Base-by-base conservation (phyloP, 2,797 vertebrate species). In the Melanotaenia boesemani region DNA sequence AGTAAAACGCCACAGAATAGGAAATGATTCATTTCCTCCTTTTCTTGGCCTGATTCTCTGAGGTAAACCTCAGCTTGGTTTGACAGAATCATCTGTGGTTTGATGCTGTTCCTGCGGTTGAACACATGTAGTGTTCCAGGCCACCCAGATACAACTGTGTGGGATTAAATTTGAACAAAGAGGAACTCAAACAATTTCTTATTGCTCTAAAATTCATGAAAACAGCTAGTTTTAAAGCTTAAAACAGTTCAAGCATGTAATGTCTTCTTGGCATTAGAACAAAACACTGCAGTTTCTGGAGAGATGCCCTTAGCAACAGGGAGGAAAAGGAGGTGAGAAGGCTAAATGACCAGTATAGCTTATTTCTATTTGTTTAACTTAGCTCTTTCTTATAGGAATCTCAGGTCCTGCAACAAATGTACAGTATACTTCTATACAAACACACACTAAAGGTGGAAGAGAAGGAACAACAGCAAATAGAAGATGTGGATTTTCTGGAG, bases 51-150 rank as follows among this genome's bases (percentile, higher is more conserved):
- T 50, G 78, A 66, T 62, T 80, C 55, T 65, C 75, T 86, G 76
- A 83, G 85, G 86, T 64, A 65, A 82, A 88, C 84, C 88, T 81
- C 88, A 84, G 1, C 79, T 81, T 67, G 81, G 83, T 85, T 84
- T 6, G 22, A 81, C 63, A 70, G 63, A 85, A 75, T 80, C 60
- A 61, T 70, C 79, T 89, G 88, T 72, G 85, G 89, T 90, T 88
- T 91, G 79, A 88, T 70, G 18, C 67, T 3, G 70, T 83, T 90
- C 76, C 65, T 82, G 60, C 71, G 70, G 77, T 61, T 79, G 82
- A 83, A 85, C 70, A 24, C 60, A 70, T 59, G 32, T 52, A 59
- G 56, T 36, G 57, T 74, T 75, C 80, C 60, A 72, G 56, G 26
- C 77, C 54, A 70, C 41, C 63, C 66, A 68, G 77, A 75, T 69